phyloP scores from a whole-genome alignment of 1,140 invertebrate species.

The Panonychus citri region DNA sequence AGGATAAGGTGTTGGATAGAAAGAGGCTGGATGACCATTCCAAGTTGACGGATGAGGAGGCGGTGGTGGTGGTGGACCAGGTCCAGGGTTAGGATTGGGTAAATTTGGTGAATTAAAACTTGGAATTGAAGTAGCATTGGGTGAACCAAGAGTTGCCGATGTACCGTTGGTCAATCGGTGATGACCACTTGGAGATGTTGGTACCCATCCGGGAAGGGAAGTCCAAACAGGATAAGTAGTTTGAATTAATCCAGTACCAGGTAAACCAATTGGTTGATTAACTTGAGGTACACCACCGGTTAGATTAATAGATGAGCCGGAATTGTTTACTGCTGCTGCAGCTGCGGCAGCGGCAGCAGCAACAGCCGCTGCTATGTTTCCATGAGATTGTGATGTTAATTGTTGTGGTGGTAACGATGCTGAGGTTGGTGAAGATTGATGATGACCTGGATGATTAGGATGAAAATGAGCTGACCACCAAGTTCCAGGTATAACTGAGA shows the following conservation, averaged over 20 bases:
- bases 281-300: not conserved
- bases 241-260: not conserved
- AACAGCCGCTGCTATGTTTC: not conserved
- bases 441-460: too few species aligned
- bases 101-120: not conserved
- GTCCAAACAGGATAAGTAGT: not conserved
- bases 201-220: not conserved
- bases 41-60: too few species aligned
- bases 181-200: not conserved
- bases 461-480: too few species aligned
- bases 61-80: too few species aligned
- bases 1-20: too few species aligned
- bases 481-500: too few species aligned
- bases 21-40: too few species aligned
- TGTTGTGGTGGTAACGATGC: not conserved
- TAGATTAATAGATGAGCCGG: not conserved
- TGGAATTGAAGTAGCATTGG: not conserved
- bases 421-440: too few species aligned
- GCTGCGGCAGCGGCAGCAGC: not conserved
- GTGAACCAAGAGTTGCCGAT: not conserved
- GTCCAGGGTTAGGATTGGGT: too few species aligned
- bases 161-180: not conserved
- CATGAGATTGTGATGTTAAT: not conserved
- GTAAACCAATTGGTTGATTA: not conserved
- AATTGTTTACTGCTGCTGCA: not conserved